Evolutionary conservation across 2,888 invertebrate species (phyloP).

Genomic region (Perizoma flavofasciatum): DNA sequence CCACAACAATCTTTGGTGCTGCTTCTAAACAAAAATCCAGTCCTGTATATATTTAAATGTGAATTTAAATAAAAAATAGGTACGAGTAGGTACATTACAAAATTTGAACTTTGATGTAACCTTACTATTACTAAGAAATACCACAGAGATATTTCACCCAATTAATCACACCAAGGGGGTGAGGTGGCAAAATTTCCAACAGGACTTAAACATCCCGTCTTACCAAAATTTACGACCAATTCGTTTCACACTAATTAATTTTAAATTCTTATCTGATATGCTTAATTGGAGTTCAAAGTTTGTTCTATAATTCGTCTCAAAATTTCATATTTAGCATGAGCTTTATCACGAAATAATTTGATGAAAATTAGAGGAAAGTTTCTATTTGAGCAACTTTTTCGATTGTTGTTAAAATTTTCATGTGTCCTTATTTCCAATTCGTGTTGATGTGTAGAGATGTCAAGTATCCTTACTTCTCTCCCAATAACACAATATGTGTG

Average conservation of each 20-base stretch:
- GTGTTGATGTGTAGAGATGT: background rate
- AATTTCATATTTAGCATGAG: constrained; percentile 51
- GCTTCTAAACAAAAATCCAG: too few relatives aligned
- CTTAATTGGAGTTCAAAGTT: constrained; percentile 65
- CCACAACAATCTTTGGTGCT: too few relatives aligned
- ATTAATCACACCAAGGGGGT: constrained; percentile 44
- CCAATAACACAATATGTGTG: too few relatives aligned
- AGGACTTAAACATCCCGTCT: constrained; percentile 53
- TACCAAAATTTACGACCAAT: constrained; percentile 63
- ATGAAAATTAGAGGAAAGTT: constrained; percentile 32
- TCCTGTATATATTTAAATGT: too few relatives aligned
- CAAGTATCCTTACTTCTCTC: too few relatives aligned
- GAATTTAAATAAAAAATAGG: too few relatives aligned
- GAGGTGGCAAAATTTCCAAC: constrained; percentile 39
- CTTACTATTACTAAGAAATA: constrained; percentile 8
- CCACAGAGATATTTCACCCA: constrained; percentile 40
- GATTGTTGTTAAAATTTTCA: constrained; percentile 3
- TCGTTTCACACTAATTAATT: constrained; percentile 69
- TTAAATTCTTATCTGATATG: constrained; percentile 63
- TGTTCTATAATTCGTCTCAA: constrained; percentile 55
- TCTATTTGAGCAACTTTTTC: constrained; percentile 13
- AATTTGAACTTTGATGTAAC: too few relatives aligned
- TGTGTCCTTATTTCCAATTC: background rate
- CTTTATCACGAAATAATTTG: constrained; percentile 37
- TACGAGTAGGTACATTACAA: too few relatives aligned